phyloP scores from a whole-genome alignment of 23 tunicate species.

The Halocynthia aurantium region DNA sequence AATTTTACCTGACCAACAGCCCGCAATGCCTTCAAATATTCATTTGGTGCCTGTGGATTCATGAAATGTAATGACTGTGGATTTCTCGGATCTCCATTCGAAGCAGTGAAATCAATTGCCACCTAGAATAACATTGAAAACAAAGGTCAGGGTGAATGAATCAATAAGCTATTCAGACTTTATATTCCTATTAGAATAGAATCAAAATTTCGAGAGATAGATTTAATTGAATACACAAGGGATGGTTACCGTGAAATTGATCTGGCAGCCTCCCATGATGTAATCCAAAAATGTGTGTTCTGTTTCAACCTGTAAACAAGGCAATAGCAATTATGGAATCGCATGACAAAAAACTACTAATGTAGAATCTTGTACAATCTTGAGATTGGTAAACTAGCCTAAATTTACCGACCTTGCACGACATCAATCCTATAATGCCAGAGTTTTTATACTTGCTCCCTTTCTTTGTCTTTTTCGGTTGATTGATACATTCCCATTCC shows the following conservation, averaged over 20 bases:
- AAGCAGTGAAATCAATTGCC: constrained; percentile 96
- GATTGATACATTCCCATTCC: constrained; percentile 88
- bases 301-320: constrained; percentile 51
- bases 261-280: constrained; percentile 75
- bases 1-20: constrained; percentile 52
- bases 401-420: constrained; percentile 41
- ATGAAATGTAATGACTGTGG: constrained; percentile 82
- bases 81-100: constrained; percentile 91
- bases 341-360: not conserved
- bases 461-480: constrained; percentile 68
- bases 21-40: constrained; percentile 72
- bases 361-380: not conserved
- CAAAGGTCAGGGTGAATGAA: not conserved
- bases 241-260: constrained; percentile 79
- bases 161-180: not conserved
- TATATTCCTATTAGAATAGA: not conserved
- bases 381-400: too few species aligned
- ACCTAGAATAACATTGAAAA: constrained; percentile 28
- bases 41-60: constrained; percentile 75
- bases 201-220: not conserved
- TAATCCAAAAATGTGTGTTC: constrained; percentile 85
- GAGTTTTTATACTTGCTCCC: constrained; percentile 95
- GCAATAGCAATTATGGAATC: not conserved
- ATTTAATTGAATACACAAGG: not conserved
- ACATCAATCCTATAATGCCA: constrained; percentile 54